Base-by-base conservation (phyloP, 2,888 invertebrate genomes). In the Carterocephalus palaemon region DNA sequence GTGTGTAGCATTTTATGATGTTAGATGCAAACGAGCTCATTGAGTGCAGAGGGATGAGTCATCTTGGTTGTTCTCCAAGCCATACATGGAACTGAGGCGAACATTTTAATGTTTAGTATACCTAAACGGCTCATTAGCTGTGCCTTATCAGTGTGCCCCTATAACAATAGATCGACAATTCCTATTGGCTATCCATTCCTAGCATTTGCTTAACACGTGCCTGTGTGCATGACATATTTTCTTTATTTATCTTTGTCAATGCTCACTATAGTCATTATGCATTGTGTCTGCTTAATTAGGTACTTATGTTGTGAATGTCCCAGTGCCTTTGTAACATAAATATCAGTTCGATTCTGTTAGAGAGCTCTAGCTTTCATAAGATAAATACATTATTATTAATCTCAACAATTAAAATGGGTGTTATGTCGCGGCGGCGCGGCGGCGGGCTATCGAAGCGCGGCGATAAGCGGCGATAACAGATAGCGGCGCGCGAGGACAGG, bases 91-190 rank as follows among this genome's bases (percentile, higher is more conserved):
- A 38, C 37, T 15, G 23, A 41, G 26, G 10, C 43, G 33, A 34
- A 46, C 29, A 43, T 24, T 22, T 22, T 28, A 34, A 17, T 9
- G 10, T 17, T 7, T 29, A 23, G 12, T 34, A 22, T 32, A 28
- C 10, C 17, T 34, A 12, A 26, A 24, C 34, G 33, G 39, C 43
- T 50, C 32, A 32, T 43, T 43, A 47, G 51, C 29, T 36, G 24
- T 34, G 43, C 41, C 50, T 52, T 51, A 52, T 52, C 52, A 52
- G 34, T 40, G 4, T 10, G 33, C 22, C 24, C 19, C 15, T 20
- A 9, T 33, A 13, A 33, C 41, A 41, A 32, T 13, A 13, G 13
- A 24, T 26, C 4, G 33, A 19, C 16, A 41, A 41, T 16, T 12
- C 16, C 19, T 13, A 12, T 41, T 12, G 29, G 12, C 26, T 13